Percentiles rank a stretch among this genome's conserved stretches.
phyloP scores from a whole-genome alignment of 1,140 invertebrate genomes.

The Pygmarrhopalites habei region DNA sequence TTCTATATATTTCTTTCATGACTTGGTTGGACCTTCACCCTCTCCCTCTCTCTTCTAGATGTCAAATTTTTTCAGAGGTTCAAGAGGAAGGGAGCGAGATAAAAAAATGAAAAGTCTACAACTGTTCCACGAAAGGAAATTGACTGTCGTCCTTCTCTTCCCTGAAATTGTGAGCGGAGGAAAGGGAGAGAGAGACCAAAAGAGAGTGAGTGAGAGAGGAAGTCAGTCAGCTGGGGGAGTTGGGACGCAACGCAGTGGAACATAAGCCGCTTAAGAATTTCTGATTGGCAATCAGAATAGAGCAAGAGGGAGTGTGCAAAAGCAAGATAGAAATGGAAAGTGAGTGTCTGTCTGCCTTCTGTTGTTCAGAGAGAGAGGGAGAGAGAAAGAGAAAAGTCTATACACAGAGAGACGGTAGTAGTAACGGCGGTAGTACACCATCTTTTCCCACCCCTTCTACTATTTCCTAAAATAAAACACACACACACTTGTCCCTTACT shows the following conservation, averaged over 20 bases:
- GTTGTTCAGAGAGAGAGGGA: no score
- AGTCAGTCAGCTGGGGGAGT: constrained; percentile 9
- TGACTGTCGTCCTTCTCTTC: constrained; percentile 10
- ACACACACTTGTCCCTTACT: no score
- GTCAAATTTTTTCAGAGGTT: constrained; percentile 10
- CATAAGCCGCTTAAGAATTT: constrained; percentile 36
- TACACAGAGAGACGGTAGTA: no score
- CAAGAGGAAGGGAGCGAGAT: neutral
- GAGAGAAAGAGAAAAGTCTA: no score
- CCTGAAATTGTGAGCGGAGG: neutral
- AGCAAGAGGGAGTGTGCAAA: constrained; percentile 27
- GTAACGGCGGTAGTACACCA: no score
- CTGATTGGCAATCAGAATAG: constrained; percentile 38
- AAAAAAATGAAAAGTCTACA: constrained; percentile 2
- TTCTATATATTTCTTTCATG: no score
- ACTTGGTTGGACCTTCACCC: no score
- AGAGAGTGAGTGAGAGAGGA: neutral
- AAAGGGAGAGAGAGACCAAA: constrained; percentile 9
- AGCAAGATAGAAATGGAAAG: constrained; percentile 29
- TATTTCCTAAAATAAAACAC: no score
- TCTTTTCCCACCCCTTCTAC: neutral
- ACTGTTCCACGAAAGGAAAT: constrained; percentile 7
- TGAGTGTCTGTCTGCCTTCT: neutral
- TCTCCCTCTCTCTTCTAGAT: no score
- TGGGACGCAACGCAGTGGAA: constrained; percentile 8